Base-by-base conservation (phyloP, 2,888 invertebrate species). In the Cremastinae sp. region DNA sequence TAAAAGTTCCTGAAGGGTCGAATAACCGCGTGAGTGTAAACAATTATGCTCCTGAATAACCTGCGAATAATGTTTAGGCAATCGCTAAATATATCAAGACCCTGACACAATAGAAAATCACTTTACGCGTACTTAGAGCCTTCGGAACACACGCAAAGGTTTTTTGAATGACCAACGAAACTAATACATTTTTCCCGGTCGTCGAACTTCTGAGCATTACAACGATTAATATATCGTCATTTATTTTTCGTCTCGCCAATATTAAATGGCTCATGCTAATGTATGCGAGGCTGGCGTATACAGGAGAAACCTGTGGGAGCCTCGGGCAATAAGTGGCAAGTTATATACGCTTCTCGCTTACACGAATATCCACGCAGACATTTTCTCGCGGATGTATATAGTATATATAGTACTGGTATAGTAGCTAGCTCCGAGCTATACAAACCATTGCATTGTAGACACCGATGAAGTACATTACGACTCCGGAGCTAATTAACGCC, bases 401-500 rank as follows among this genome's bases (percentile, higher is more conserved):
- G n/a, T n/a, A n/a, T 22, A 16, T 39, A 20, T 12, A 43, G 10
- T 28, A 5, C 28, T 5, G 61, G 22, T 41, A n/a, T n/a, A 51
- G 55, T 45, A 69, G 69, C 69, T 39, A 59, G 64, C 41, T 64
- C 39, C 43, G 43, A 18, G 39, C 22, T 43, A 51, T 66, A 47
- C 58, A 58, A 55, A 61, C 64, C 49, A 45, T 61, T 18, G 61
- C 56, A 58, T 45, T 37, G 39, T 56, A 49, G 51, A 56, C 58
- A 72, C 61, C 64, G 28, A 51, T 59, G 39, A 28, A 56, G 56
- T 61, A 58, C 58, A 68, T 61, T 72, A 74, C 65, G 68, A 75
- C 69, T 69, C 56, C 73, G 65, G 64, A 73, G 69, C 69, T 75
- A 78, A 75, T 78, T 78, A 75, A 71, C 69, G 73, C 75, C 68